Percentiles rank a stretch among this genome's conserved stretches.
Evolutionary conservation across 2,113 vertebrate genomes (phyloP).

Genomic region (Melanostigma gelatinosum): DNA sequence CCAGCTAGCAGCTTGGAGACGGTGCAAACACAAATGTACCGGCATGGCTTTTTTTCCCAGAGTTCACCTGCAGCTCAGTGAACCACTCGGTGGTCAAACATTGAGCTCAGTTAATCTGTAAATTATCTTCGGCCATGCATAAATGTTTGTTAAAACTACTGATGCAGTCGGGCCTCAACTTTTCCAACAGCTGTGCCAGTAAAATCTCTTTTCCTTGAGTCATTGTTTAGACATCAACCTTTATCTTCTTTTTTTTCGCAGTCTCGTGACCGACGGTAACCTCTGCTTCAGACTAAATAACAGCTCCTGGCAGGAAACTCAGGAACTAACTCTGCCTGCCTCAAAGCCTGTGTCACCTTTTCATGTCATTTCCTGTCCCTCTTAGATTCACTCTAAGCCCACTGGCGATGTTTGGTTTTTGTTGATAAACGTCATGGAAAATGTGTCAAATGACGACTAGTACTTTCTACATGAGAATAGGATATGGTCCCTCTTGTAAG

Average conservation of each 20-base stretch:
- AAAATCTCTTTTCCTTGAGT: slow-evolving; percentile 31
- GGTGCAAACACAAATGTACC: slow-evolving; percentile 28
- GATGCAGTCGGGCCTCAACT: not conserved
- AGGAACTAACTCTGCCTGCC: slow-evolving; percentile 60
- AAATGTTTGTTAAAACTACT: not conserved
- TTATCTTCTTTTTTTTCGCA: not conserved
- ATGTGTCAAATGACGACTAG: not conserved
- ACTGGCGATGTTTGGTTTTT: not conserved
- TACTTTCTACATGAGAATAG: not conserved
- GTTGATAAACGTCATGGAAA: slow-evolving; percentile 8
- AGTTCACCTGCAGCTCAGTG: slow-evolving; percentile 29
- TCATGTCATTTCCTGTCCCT: slow-evolving; percentile 54
- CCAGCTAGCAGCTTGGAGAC: slow-evolving; percentile 15
- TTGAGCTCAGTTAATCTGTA: slow-evolving; percentile 26
- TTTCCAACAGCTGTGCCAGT: slow-evolving; percentile 39
- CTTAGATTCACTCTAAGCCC: not conserved
- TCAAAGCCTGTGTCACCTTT: slow-evolving; percentile 59
- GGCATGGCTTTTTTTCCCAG: slow-evolving; percentile 41
- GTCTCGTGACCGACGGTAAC: slow-evolving; percentile 42
- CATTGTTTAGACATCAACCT: slow-evolving; percentile 38
- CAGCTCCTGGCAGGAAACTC: slow-evolving; percentile 49
- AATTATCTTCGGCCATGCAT: not conserved
- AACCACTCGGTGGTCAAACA: slow-evolving; percentile 33
- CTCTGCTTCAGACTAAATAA: slow-evolving; percentile 42
- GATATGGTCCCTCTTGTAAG: not conserved